phyloP scores from a whole-genome alignment of 2,888 invertebrate genomes.

The Cyclophora albipunctata region DNA sequence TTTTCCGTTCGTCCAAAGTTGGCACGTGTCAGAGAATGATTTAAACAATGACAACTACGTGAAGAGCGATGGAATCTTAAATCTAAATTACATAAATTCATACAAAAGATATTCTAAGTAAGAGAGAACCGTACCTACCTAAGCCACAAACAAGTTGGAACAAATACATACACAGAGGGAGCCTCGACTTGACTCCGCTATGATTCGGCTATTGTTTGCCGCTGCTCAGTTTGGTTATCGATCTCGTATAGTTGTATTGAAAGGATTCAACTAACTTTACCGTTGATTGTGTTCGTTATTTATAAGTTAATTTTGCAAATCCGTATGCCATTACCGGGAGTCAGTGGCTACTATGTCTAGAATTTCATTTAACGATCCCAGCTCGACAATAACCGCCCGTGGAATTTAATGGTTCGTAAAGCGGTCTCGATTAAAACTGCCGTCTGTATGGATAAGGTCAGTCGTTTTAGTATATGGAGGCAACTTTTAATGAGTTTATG shows the following conservation, averaged over 20 bases:
- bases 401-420: constrained; percentile 65
- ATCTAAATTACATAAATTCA: too few relatives aligned
- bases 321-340: constrained; percentile 29
- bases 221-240: constrained; percentile 8
- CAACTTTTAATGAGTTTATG: constrained; percentile 72
- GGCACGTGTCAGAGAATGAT: too few relatives aligned
- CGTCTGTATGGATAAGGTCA: constrained; percentile 59
- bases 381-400: constrained; percentile 62
- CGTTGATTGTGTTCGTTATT: constrained; percentile 19
- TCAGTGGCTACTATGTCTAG: constrained; percentile 40
- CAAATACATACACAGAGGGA: not conserved
- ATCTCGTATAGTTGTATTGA: constrained; percentile 6
- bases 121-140: too few relatives aligned
- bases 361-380: constrained; percentile 64
- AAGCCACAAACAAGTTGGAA: not conserved
- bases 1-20: too few relatives aligned
- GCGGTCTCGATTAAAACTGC: constrained; percentile 68
- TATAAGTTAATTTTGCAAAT: constrained; percentile 31
- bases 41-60: too few relatives aligned
- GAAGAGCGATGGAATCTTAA: too few relatives aligned
- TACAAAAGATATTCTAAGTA: too few relatives aligned
- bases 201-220: not conserved
- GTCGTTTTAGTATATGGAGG: constrained; percentile 56
- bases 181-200: not conserved
- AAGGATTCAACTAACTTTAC: constrained; percentile 5